Evolutionary conservation across 2,888 invertebrate species (phyloP).

Genomic region (Drosophila neonasuta): DNA sequence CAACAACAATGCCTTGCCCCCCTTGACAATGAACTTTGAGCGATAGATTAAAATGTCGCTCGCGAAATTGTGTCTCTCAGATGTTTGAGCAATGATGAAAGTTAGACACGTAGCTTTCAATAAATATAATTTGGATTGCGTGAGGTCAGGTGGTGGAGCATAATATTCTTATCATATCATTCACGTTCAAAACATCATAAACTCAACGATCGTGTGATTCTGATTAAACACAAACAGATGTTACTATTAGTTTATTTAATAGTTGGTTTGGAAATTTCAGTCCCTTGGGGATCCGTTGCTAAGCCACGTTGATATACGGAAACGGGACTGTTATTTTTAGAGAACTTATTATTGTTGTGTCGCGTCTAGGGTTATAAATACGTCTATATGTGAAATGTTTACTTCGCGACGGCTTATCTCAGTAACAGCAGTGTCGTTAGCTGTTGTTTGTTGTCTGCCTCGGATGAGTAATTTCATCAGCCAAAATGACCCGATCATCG

Average conservation of each 20-base stretch:
- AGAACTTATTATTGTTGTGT: constrained; percentile 24
- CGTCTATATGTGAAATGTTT: constrained; percentile 49
- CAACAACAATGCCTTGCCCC: constrained; percentile 35
- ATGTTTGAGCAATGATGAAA: not conserved
- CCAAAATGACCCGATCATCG: constrained; percentile 30
- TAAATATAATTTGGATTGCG: constrained; percentile 13
- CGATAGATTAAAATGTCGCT: constrained; percentile 25
- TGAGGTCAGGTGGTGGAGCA: constrained; percentile 10
- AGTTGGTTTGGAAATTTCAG: not conserved
- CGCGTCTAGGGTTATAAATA: constrained; percentile 65
- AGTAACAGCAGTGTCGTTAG: constrained; percentile 38
- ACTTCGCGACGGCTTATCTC: constrained; percentile 41
- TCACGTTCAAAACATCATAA: not conserved
- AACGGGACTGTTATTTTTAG: constrained; percentile 35
- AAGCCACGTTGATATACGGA: constrained; percentile 31
- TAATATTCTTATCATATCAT: constrained; percentile 7
- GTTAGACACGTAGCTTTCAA: constrained; percentile 39
- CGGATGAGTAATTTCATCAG: constrained; percentile 54
- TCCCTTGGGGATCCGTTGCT: constrained; percentile 41
- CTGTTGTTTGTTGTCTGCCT: constrained; percentile 50
- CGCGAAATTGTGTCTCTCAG: not conserved
- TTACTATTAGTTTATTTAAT: not conserved
- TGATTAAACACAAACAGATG: not conserved
- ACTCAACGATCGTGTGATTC: constrained; percentile 1
- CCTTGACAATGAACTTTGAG: constrained; percentile 61